Evolutionary conservation across 1,140 invertebrate species (phyloP), one percentile per base, ranked within the genome.

Genomic region (Aphaenogaster floridana): DNA sequence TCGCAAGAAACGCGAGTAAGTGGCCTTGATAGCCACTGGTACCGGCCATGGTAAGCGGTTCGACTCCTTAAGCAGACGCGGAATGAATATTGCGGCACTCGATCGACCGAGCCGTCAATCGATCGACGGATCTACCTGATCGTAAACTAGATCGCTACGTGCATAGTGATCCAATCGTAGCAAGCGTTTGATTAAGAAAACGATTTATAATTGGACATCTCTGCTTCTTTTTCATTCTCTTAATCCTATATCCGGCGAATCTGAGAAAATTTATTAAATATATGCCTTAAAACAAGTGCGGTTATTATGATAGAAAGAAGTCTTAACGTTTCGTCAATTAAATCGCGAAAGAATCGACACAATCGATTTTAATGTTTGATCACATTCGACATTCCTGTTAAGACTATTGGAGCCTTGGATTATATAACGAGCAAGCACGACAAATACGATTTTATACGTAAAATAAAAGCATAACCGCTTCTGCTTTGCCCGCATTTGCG

Each of bases 11-110:
- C 86, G 80, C 86, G 91, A 89, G 89, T 94, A 94, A 94, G 91
- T 94, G 93, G 89, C 94, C 94, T 94, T 94, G 94, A 94, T 93
- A 92, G 64, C 71, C 54, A 50, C 50, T 52, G 77, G 88, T 89
- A 63, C 71, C 59, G 63, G 74, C 86, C 54, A 61, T 76, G 66
- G 39, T 68, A 50, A 89, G 76, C 66, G 74, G 71, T 71, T 80
- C 69, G 17, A 88, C n/a, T 68, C 48, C 64, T 45, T 42, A 88
- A 90, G 86, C 89, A 90, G 77, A 83, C 85, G 81, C 36, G 36
- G 15, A 52, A 11, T 42, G n/a, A 59, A 21, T 69, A 52, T 59
- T n/a, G 11, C 79, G 79, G 42, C 36, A 52, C 15, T 74, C 59
- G 81, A 69, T 54, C 72, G 71, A 36, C 34, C 64, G 66, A 63